Conservation (phyloP, 2,797 vertebrate species). For the Coregonus ussuriensis region DNA sequence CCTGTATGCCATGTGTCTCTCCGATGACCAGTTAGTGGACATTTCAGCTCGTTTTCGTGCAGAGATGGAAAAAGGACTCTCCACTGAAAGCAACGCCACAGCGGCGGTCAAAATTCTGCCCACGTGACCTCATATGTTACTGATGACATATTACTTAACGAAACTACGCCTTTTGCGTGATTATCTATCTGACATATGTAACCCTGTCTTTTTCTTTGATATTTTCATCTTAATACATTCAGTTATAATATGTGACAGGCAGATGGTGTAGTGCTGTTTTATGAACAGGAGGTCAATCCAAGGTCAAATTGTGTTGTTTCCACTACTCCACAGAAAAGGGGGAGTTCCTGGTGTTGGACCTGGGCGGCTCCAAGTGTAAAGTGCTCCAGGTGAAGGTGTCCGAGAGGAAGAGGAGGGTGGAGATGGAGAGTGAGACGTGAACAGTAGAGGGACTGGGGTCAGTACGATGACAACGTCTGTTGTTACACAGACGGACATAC, state of each 20-base stretch:
- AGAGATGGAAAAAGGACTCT: no score
- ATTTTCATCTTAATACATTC: neutral
- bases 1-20: no score
- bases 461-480: neutral
- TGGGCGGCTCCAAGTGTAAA: conserved; percentile 90
- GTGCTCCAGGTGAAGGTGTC: conserved; percentile 88
- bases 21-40: no score
- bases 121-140: no score
- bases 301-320: neutral
- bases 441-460: conserved; percentile 82
- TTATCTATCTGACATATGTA: neutral
- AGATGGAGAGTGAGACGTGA: conserved; percentile 85
- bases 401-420: conserved; percentile 79
- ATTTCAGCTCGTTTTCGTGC: no score
- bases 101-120: no score
- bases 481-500: no score
- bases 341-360: conserved; percentile 89
- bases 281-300: neutral
- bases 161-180: no score
- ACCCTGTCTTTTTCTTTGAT: neutral
- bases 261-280: neutral
- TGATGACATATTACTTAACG: no score
- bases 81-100: no score
- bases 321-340: conserved; percentile 81
- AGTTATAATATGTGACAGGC: neutral